Evolutionary conservation across 2,888 invertebrate genomes (phyloP).

Genomic region (Parelbella ahira): DNA sequence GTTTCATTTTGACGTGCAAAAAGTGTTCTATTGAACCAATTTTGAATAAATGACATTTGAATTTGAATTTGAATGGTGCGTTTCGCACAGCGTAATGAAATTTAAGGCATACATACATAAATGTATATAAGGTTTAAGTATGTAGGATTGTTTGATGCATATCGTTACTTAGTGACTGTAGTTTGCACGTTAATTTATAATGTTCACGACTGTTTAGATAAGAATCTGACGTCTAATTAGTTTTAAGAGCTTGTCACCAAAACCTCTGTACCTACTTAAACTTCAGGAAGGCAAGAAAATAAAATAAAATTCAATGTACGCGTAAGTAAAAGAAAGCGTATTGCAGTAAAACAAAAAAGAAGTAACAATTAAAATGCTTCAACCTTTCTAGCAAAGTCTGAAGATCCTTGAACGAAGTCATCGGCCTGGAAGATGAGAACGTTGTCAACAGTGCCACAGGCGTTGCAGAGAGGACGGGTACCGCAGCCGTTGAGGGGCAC

Average conservation of each 20-base stretch:
- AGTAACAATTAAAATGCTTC: constrained; percentile 32
- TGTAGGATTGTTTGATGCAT: constrained; percentile 4
- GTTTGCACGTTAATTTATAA: constrained; percentile 8
- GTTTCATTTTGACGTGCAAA: no score
- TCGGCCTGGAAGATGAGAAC: constrained; percentile 85
- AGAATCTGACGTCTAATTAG: constrained; percentile 4
- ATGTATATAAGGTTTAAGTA: no score
- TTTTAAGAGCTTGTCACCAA: background rate
- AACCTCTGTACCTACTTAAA: no score
- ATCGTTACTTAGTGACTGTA: background rate
- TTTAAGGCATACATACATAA: constrained; percentile 5
- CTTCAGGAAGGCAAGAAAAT: no score
- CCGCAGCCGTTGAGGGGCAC: constrained; percentile 85
- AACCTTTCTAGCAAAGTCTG: constrained; percentile 84
- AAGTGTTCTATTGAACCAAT: no score
- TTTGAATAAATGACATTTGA: no score
- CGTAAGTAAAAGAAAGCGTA: no score
- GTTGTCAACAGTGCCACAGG: constrained; percentile 83
- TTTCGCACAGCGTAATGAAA: constrained; percentile 1
- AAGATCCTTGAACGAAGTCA: constrained; percentile 83
- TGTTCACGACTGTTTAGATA: constrained; percentile 1
- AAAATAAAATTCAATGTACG: no score
- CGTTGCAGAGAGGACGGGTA: constrained; percentile 80
- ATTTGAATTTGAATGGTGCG: no score
- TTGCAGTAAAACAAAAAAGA: no score